Percentiles rank a stretch among this genome's conserved stretches.
phyloP scores from a whole-genome alignment of 2,113 vertebrate species.

The Brevimyrus niger region DNA sequence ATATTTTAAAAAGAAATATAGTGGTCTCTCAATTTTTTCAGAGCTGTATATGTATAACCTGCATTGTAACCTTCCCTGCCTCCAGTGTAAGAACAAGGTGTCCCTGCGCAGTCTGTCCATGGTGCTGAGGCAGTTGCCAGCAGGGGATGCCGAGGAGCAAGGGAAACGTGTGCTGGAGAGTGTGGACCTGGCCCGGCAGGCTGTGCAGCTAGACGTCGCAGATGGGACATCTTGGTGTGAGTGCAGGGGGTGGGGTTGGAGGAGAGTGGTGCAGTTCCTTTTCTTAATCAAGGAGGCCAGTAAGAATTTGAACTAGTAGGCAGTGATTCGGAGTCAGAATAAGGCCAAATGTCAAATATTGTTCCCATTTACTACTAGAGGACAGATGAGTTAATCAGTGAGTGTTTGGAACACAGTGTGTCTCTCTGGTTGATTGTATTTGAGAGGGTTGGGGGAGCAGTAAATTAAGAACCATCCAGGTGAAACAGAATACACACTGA shows the following conservation, averaged over 20 bases:
- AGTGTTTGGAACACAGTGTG: background rate
- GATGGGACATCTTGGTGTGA: constrained; percentile 91
- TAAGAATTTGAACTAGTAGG: background rate
- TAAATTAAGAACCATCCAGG: background rate
- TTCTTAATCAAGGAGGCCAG: background rate
- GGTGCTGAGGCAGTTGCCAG: constrained; percentile 74
- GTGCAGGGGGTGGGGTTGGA: constrained; percentile 37
- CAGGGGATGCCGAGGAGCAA: constrained; percentile 44
- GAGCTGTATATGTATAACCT: background rate
- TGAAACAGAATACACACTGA: background rate
- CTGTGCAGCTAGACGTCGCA: constrained; percentile 73
- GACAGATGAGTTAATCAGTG: background rate
- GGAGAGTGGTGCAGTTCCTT: background rate
- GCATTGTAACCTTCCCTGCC: background rate
- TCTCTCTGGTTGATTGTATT: background rate
- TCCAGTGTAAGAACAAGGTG: constrained; percentile 78
- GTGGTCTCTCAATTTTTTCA: too few species aligned
- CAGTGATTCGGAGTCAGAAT: background rate
- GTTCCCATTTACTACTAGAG: background rate
- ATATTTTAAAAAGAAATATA: too few species aligned
- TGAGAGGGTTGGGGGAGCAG: background rate
- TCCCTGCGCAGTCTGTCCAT: constrained; percentile 82
- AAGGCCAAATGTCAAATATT: background rate
- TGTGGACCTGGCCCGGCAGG: constrained; percentile 72
- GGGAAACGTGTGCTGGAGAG: constrained; percentile 72